phyloP scores from a whole-genome alignment of 2,888 invertebrate genomes.

The Magallana nippona region DNA sequence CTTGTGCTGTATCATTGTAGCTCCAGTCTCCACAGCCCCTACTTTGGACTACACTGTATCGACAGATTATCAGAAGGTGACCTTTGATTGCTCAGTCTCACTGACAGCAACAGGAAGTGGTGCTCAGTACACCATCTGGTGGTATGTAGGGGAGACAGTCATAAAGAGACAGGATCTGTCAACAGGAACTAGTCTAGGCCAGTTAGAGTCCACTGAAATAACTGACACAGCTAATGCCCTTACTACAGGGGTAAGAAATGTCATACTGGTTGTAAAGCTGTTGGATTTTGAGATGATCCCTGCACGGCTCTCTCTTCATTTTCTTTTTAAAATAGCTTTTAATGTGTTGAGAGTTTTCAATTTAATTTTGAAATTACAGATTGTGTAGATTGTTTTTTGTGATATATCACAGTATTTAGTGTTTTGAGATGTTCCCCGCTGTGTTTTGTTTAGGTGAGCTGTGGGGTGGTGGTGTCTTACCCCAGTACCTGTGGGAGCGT shows the following conservation, averaged over 20 bases:
- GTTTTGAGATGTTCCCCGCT: not conserved
- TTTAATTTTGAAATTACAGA: no score
- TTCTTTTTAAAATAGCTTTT: no score
- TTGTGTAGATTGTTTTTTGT: not conserved
- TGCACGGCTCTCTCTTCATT: no score
- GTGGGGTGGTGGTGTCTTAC: slow-evolving; percentile 56
- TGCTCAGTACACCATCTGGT: slow-evolving; percentile 42
- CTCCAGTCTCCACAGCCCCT: slow-evolving; percentile 24
- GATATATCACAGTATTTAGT: no score
- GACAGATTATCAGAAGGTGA: slow-evolving; percentile 16
- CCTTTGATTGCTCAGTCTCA: slow-evolving; percentile 51
- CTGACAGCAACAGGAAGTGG: slow-evolving; percentile 41
- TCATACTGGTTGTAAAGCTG: no score
- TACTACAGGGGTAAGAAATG: slow-evolving; percentile 42
- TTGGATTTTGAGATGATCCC: no score
- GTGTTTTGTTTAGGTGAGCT: slow-evolving; percentile 50
- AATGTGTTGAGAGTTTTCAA: no score
- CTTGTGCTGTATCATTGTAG: not conserved
- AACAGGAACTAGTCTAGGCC: slow-evolving; percentile 7
- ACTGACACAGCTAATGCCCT: slow-evolving; percentile 26
- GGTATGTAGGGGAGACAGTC: slow-evolving; percentile 44
- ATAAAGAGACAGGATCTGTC: slow-evolving; percentile 12
- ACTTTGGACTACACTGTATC: slow-evolving; percentile 21
- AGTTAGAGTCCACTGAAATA: slow-evolving; percentile 35
- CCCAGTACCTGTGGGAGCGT: slow-evolving; percentile 57